Evolutionary conservation across 2,888 invertebrate genomes (phyloP), one percentile per base, ranked within the genome.

Genomic region (Amorpha juglandis): DNA sequence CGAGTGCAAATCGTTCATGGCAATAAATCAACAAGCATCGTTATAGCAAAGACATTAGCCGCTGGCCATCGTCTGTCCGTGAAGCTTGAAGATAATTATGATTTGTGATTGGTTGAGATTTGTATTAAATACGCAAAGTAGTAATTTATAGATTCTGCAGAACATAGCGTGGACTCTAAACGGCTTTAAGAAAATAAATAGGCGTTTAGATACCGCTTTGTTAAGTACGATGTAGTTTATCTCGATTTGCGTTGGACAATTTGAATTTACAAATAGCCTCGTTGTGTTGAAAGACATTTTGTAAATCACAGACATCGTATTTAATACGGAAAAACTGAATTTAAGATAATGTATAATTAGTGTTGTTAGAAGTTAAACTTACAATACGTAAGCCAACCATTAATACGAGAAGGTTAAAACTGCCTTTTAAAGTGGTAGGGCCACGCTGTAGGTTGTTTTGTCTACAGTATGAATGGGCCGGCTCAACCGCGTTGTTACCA

Each of bases 21-120:
- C 42, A 58, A 81, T 86, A 86, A 86, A 86, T 86, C 83, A 78
- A 70, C 67, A 73, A 69, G 75, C 83, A 84, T 86, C 84, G 82
- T 84, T 86, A 85, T 66, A 77, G 78, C 73, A 78, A 76, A 77
- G 81, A 78, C 80, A 58, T 80, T 76, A 75, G 75, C 79, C 75
- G 69, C 67, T 67, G 78, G 78, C 75, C 75, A 77, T 75, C 74
- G 72, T 72, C 68, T 67, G 68, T 71, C 72, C 71, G 58, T 71
- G 74, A 76, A 79, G 79, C 78, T 78, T 74, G 48, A 78, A 78
- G 78, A 83, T 83, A 81, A 82, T 75, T 74, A 80, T 86, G 84
- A 87, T 86, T 87, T 83, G 83, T 81, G 76, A 77, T 69, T 74
- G 68, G 75, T 74, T 72, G 71, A 73, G 51, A 63, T 63, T 63